A percentile compares a stretch with the other conserved stretches of the same genome.
Evolutionary conservation across 2,797 vertebrate species (phyloP).

Genomic region (Austrolebias charrua): DNA sequence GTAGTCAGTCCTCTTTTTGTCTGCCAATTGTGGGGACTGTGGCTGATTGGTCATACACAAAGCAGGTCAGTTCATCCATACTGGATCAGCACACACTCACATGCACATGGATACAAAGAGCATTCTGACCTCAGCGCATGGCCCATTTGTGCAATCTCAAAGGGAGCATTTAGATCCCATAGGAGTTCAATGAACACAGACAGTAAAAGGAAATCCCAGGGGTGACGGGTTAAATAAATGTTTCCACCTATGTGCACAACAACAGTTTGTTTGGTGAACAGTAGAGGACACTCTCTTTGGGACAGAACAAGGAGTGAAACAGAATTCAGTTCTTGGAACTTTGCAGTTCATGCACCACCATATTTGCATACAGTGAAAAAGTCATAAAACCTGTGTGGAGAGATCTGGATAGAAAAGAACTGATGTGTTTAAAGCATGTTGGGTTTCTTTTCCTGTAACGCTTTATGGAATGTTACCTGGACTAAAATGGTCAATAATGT

Average conservation of each 20-base stretch:
- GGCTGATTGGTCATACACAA: conserved; percentile 65
- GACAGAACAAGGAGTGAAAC: conserved; percentile 44
- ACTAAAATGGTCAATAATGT: too few species aligned
- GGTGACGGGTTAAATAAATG: conserved; percentile 66
- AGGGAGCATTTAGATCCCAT: conserved; percentile 65
- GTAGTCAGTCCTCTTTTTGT: conserved; percentile 38
- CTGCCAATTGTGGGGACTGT: conserved; percentile 49
- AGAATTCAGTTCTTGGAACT: conserved; percentile 38
- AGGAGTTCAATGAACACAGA: conserved; percentile 65
- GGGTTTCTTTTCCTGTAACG: too few species aligned
- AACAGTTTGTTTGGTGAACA: conserved; percentile 64
- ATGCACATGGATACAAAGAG: conserved; percentile 53
- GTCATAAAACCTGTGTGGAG: background rate
- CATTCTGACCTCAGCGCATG: conserved; percentile 47
- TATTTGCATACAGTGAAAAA: conserved; percentile 15
- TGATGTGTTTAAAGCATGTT: too few species aligned
- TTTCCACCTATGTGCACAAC: conserved; percentile 58
- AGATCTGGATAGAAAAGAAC: background rate
- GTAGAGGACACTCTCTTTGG: conserved; percentile 56
- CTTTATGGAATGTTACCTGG: too few species aligned
- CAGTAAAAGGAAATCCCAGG: conserved; percentile 49
- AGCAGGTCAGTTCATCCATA: conserved; percentile 52
- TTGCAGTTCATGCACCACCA: conserved; percentile 26
- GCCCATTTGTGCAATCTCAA: conserved; percentile 54
- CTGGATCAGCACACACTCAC: conserved; percentile 46